Evolutionary conservation across 2,888 invertebrate genomes (phyloP).

Genomic region (Hirtodrosophila alboralis): DNA sequence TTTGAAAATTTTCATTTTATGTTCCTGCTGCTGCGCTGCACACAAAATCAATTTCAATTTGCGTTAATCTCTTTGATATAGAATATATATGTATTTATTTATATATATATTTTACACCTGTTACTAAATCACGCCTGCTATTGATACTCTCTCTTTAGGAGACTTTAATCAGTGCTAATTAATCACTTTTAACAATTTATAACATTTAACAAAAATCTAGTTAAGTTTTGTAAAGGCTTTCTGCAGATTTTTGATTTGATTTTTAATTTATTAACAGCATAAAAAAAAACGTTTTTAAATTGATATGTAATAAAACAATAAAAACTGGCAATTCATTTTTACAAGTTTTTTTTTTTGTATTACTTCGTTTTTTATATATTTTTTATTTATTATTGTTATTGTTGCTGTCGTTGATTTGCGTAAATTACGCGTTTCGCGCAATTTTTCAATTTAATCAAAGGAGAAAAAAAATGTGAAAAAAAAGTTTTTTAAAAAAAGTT

Average conservation of each 20-base stretch:
- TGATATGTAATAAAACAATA: conserved; percentile 36
- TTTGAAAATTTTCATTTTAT: conserved; percentile 46
- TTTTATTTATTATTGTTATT: conserved; percentile 33
- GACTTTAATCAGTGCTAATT: conserved; percentile 37
- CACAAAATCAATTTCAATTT: conserved; percentile 64
- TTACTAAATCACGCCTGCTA: conserved; percentile 12
- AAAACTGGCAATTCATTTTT: conserved; percentile 53
- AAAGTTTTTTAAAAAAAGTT: not conserved
- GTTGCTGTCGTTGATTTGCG: conserved; percentile 65
- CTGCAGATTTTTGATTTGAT: conserved; percentile 8
- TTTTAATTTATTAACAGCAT: conserved; percentile 38
- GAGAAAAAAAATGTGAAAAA: conserved; percentile 2
- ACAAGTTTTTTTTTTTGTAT: no score
- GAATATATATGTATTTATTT: conserved; percentile 3
- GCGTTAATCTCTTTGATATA: conserved; percentile 48
- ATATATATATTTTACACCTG: conserved; percentile 16
- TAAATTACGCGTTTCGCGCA: conserved; percentile 64
- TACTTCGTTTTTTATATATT: conserved; percentile 10
- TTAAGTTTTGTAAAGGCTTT: no score
- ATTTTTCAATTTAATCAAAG: conserved; percentile 71
- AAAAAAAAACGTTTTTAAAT: conserved; percentile 14
- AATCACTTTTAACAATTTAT: conserved; percentile 31
- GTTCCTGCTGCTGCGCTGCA: conserved; percentile 11
- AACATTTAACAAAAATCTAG: no score
- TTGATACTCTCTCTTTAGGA: no score